Evolutionary conservation across 2,888 invertebrate species (phyloP).

Genomic region (Temnothorax unifasciatus): DNA sequence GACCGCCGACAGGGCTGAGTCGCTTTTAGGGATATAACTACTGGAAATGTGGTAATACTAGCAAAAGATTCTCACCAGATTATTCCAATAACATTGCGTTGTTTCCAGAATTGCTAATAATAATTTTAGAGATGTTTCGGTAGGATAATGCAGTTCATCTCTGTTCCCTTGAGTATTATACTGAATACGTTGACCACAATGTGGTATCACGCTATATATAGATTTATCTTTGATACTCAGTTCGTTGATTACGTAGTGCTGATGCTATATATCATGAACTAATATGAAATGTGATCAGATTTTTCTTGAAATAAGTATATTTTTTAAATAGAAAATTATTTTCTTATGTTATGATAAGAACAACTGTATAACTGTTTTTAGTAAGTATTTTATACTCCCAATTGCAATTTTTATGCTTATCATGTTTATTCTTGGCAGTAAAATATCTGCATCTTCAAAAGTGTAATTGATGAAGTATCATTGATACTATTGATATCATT

Average conservation of each 20-base stretch:
- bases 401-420: not conserved
- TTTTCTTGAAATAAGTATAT: not conserved
- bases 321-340: not conserved
- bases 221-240: not conserved
- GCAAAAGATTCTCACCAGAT: conserved; percentile 16
- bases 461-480: not conserved
- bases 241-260: not conserved
- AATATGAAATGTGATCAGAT: not conserved
- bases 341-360: not conserved
- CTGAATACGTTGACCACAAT: conserved; percentile 2
- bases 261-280: not conserved
- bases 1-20: not conserved
- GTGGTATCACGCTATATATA: not conserved
- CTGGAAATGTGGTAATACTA: conserved; percentile 3
- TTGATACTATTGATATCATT: not conserved
- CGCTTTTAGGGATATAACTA: conserved; percentile 23
- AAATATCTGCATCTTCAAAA: not conserved
- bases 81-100: conserved; percentile 4
- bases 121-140: conserved; percentile 14
- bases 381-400: not conserved
- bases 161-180: not conserved
- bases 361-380: not conserved
- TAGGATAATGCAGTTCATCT: not conserved
- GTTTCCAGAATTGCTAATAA: conserved; percentile 1
- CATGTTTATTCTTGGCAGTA: not conserved